Conservation (phyloP, 2,113 vertebrate species). For the Lophochroa leadbeateri region DNA sequence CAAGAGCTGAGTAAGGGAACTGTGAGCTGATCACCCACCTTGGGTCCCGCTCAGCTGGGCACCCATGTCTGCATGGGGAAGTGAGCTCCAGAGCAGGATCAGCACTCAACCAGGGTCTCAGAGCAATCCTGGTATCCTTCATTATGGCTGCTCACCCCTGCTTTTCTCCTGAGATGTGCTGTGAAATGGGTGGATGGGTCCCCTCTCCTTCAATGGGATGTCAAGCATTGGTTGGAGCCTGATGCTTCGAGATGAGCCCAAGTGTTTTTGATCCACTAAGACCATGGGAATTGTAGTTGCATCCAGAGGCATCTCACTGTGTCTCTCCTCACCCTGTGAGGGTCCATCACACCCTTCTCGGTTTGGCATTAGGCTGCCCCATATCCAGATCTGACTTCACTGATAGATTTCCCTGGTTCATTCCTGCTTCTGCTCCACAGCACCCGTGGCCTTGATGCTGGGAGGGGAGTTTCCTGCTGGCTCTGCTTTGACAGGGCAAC, state of each 20-base stretch:
- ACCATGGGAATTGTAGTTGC: background rate
- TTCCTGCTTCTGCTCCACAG: background rate
- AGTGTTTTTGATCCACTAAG: background rate
- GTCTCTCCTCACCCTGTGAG: background rate
- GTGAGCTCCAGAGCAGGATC: background rate
- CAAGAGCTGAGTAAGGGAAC: background rate
- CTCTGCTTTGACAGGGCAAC: background rate
- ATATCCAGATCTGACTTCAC: fast-evolving
- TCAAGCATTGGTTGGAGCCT: background rate
- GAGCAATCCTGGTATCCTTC: background rate
- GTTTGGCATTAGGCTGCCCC: background rate
- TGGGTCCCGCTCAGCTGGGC: fast-evolving
- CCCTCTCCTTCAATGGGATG: background rate
- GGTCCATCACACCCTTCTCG: background rate
- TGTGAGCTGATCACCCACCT: background rate
- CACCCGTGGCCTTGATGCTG: background rate
- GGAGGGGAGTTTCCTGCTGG: background rate
- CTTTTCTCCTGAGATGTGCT: background rate
- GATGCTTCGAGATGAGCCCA: background rate
- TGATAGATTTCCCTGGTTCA: background rate
- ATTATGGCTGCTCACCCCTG: background rate
- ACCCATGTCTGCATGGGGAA: background rate
- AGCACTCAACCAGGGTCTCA: background rate
- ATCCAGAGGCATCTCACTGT: background rate
- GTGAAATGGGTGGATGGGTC: background rate